Evolutionary conservation across 2,888 invertebrate genomes (phyloP).

Genomic region (Halictus quadricinctus): DNA sequence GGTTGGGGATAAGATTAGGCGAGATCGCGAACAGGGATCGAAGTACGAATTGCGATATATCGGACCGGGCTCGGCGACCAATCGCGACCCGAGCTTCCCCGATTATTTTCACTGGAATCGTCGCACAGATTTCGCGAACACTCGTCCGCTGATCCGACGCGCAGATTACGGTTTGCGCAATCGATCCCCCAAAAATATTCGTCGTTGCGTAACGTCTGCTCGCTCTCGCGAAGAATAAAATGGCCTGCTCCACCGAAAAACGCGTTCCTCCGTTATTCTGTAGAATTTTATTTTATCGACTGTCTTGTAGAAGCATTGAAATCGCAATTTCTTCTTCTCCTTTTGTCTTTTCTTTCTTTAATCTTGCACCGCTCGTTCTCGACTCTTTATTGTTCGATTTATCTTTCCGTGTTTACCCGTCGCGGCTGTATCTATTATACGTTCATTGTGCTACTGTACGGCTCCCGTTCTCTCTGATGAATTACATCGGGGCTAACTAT

Average conservation of each 20-base stretch:
- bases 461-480: neutral
- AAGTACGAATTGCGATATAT: conserved; percentile 25
- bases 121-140: neutral
- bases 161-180: neutral
- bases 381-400: neutral
- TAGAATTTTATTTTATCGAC: neutral
- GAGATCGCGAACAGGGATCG: conserved; percentile 44
- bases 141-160: neutral
- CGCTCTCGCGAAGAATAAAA: neutral
- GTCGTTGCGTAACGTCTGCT: neutral
- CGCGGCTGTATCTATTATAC: neutral
- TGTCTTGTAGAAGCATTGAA: neutral
- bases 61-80: conserved; percentile 26
- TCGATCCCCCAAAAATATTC: neutral
- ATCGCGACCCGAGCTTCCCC: conserved; percentile 1
- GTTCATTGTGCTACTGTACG: neutral
- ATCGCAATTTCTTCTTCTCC: neutral
- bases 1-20: conserved; percentile 40
- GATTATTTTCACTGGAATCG: neutral
- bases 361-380: neutral
- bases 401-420: neutral
- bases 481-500: neutral
- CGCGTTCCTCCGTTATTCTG: neutral
- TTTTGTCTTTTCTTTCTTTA: neutral
- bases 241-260: neutral